Percentiles rank a stretch among this genome's conserved stretches.
phyloP scores from a whole-genome alignment of 2,888 invertebrate genomes.

The Cheilosia pagana region DNA sequence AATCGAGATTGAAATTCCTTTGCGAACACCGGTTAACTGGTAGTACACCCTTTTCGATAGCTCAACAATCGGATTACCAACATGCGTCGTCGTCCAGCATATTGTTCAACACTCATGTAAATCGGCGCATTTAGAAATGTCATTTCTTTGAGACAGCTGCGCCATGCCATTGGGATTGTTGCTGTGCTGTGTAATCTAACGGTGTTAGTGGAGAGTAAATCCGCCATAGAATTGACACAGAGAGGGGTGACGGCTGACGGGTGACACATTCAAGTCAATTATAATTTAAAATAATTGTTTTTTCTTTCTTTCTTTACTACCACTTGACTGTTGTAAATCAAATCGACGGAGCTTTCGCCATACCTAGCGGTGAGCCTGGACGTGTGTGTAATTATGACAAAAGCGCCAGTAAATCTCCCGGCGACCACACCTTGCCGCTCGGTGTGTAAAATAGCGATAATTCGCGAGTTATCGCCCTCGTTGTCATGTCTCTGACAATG shows the following conservation, averaged over 20 bases:
- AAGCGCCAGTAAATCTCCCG: slow-evolving; percentile 60
- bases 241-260: slow-evolving; percentile 12
- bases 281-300: slow-evolving; percentile 53
- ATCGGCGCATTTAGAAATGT: slow-evolving; percentile 24
- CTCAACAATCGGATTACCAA: slow-evolving; percentile 24
- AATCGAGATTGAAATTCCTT: slow-evolving; percentile 43
- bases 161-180: slow-evolving; percentile 11
- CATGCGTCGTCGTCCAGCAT: background rate
- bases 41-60: slow-evolving; percentile 15
- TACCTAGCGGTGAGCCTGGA: background rate
- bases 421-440: slow-evolving; percentile 47
- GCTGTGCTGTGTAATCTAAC: slow-evolving; percentile 25
- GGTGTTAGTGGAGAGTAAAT: slow-evolving; percentile 36
- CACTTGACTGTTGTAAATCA: slow-evolving; percentile 59
- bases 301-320: slow-evolving; percentile 35
- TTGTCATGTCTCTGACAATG: slow-evolving; percentile 70
- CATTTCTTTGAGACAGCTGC: slow-evolving; percentile 47
- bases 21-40: background rate
- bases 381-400: slow-evolving; percentile 51
- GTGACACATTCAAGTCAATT: slow-evolving; percentile 59
- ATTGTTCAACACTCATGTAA: slow-evolving; percentile 17
- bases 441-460: slow-evolving; percentile 61
- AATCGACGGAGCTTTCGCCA: slow-evolving; percentile 33
- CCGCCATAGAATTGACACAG: slow-evolving; percentile 57
- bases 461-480: slow-evolving; percentile 71